Base-by-base conservation (phyloP, 2,797 vertebrate genomes). In the Heliangelus exortis region DNA sequence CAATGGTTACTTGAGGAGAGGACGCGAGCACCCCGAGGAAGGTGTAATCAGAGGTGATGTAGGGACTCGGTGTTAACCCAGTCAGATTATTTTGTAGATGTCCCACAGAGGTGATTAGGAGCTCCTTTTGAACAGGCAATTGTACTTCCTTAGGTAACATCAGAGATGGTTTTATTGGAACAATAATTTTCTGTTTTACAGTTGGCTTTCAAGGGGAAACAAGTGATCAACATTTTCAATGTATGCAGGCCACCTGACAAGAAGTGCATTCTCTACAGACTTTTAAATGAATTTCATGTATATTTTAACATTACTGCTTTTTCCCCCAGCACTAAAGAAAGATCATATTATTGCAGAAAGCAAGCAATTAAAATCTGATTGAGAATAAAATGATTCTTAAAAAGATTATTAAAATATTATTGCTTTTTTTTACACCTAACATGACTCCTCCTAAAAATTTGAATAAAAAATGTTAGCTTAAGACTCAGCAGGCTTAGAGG, bases 341-440 rank as follows among this genome's bases (percentile, higher is more conserved):
- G 34, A 45, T 50, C 74, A 39, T 21, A 50, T 25, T 55, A 55
- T 51, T 50, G 53, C 23, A 69, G 54, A 78, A 72, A 78, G 51
- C 4, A 69, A 75, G 22, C 51, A 91, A 88, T 39, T 90, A 69
- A 93, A 88, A 67, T 74, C 48, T 76, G 69, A 73, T 69, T 57
- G 39, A 81, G 51, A 68, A 45, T 7, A 75, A 72, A 87, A 78
- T 34, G 0, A 59, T 73, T 82, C 47, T 57, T 81, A 59, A 21
- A 34, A 80, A 63, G 19, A 67, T 59, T 81, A 23, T 71, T 80
- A 13, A 65, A 83, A 68, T 75, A 41, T 5, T 6, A 69, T 69
- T 71, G 66, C 2, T 80, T 81, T 84, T 86, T 66, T 87, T 96
- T 92, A 66, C 6, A 81, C 34, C 82, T 85, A 69, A 62, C 62